phyloP scores from a whole-genome alignment of 2,888 invertebrate genomes.

The Coleophora flavipennella region DNA sequence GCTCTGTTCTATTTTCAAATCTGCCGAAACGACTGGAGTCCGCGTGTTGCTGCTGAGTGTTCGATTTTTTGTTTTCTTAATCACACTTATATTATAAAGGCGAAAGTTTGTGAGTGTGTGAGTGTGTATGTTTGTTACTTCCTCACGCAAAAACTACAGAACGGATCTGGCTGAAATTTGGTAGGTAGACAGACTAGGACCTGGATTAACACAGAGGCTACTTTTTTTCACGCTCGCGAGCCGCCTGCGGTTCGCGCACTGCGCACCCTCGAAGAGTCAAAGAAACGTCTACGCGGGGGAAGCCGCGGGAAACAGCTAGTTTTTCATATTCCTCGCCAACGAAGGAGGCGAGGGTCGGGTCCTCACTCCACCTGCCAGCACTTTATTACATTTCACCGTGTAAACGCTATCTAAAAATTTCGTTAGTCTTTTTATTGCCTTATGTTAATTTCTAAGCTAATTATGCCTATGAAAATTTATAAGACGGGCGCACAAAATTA shows the following conservation, averaged over 20 bases:
- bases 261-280: too few species aligned
- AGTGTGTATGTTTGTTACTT: too few species aligned
- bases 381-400: slow-evolving; percentile 51
- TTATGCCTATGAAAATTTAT: slow-evolving; percentile 70
- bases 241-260: too few species aligned
- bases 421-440: slow-evolving; percentile 65
- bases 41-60: slow-evolving; percentile 23
- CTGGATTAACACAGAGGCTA: too few species aligned
- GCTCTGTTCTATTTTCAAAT: slow-evolving; percentile 64
- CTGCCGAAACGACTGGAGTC: slow-evolving; percentile 36
- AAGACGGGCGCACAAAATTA: slow-evolving; percentile 59
- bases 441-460: slow-evolving; percentile 72
- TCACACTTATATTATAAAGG: too few species aligned
- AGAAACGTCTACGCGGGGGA: too few species aligned
- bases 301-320: too few species aligned
- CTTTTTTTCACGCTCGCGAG: too few species aligned
- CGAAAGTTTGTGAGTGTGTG: too few species aligned
- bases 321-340: slow-evolving; percentile 12
- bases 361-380: slow-evolving; percentile 47
- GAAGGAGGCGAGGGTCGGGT: slow-evolving; percentile 8
- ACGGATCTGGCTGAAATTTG: too few species aligned
- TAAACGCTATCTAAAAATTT: slow-evolving; percentile 66
- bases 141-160: too few species aligned
- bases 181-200: too few species aligned
- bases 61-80: slow-evolving; percentile 23